These are phyloP conservation scores for Pica pica DNA, from an alignment of 2,113 vertebrate genomes.

Conservation along the genomic window DNA sequence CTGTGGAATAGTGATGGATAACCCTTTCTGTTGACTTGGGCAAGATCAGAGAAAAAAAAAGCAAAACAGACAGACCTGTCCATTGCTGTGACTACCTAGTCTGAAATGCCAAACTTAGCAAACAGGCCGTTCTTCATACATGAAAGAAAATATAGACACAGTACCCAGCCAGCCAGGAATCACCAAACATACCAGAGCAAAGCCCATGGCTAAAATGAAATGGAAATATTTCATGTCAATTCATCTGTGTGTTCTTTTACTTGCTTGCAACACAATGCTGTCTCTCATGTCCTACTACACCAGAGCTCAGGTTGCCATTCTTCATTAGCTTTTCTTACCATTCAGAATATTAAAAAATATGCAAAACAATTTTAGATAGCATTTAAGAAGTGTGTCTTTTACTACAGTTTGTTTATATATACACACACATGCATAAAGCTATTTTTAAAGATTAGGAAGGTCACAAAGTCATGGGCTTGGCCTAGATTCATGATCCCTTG, in stretches of 20 bases:
- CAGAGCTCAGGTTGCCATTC: neutral
- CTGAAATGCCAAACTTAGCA: neutral
- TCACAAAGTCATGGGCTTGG: slow-evolving; percentile 21
- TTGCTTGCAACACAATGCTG: neutral
- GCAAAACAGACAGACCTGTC: neutral
- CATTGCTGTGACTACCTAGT: neutral
- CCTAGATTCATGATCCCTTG: slow-evolving; percentile 44
- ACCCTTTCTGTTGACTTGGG: neutral
- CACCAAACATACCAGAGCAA: neutral
- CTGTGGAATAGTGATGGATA: neutral
- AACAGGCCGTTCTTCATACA: neutral
- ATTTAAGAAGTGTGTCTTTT: neutral
- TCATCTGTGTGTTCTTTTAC: neutral
- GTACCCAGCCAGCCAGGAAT: neutral
- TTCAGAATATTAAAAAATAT: neutral
- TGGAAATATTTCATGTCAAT: neutral
- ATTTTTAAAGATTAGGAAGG: slow-evolving; percentile 47
- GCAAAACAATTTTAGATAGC: neutral
- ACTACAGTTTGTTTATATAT: neutral
- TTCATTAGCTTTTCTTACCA: neutral
- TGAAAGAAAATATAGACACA: neutral
- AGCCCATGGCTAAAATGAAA: neutral
- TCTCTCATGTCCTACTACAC: neutral
- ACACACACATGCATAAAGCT: neutral
- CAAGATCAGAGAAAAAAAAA: neutral